Evolutionary conservation across 2,888 invertebrate genomes (phyloP).

Genomic region (Noctua fimbriata): DNA sequence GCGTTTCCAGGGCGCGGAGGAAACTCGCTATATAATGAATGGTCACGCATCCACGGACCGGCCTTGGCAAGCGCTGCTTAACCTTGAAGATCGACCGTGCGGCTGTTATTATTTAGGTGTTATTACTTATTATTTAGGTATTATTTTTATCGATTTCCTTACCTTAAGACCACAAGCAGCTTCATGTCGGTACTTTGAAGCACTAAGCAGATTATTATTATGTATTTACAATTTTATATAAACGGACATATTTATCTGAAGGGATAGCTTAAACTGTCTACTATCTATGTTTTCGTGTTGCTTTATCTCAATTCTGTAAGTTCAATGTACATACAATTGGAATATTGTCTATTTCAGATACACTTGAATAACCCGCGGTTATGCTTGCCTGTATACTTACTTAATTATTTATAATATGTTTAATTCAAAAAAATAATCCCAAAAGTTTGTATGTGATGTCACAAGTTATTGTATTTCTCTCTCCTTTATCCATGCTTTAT

Average conservation of each 20-base stretch:
- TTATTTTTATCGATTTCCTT: background rate
- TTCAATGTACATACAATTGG: background rate
- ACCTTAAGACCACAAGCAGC: slow-evolving; percentile 41
- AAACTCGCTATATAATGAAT: background rate
- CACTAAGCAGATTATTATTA: slow-evolving; percentile 1
- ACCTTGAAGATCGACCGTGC: background rate
- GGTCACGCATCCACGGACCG: background rate
- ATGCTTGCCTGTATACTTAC: background rate
- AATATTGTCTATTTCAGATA: background rate
- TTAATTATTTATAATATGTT: too few species aligned
- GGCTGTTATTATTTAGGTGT: background rate
- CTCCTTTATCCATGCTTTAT: too few species aligned
- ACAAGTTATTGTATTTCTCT: too few species aligned
- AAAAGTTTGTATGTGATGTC: too few species aligned
- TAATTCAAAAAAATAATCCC: too few species aligned
- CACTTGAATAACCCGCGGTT: background rate
- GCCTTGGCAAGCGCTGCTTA: background rate
- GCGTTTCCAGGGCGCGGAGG: background rate
- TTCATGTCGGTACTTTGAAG: slow-evolving; percentile 31
- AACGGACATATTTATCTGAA: slow-evolving; percentile 27
- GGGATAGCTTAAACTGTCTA: background rate
- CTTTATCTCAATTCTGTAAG: slow-evolving; percentile 22
- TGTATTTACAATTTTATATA: slow-evolving; percentile 23
- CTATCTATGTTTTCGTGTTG: background rate
- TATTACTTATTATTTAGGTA: background rate